Conservation (phyloP, 1,140 invertebrate genomes). For the Pseudomyrmex gracilis region DNA sequence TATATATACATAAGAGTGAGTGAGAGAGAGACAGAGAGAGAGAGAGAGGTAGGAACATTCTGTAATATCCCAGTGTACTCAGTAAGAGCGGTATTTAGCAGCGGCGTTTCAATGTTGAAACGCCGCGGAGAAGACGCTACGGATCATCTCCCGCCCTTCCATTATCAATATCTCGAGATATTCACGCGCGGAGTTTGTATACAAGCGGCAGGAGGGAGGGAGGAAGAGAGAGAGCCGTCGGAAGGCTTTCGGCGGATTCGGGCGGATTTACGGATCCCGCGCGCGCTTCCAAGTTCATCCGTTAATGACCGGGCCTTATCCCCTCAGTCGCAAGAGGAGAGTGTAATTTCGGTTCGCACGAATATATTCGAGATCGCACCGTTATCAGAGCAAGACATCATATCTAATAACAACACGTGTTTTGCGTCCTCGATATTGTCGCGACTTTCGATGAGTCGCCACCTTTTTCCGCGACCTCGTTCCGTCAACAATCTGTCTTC, state of each 20-base stretch:
- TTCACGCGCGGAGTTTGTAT: slow-evolving; percentile 1
- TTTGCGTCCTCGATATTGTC: slow-evolving; percentile 40
- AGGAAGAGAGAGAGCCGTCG: not conserved
- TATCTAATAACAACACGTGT: slow-evolving; percentile 38
- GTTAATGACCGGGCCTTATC: slow-evolving; percentile 50
- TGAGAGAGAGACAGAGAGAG: not conserved
- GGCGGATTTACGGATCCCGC: slow-evolving; percentile 41
- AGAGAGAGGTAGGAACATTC: not conserved
- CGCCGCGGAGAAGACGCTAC: slow-evolving; percentile 19
- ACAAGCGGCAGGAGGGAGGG: too few species aligned
- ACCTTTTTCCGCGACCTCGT: not conserved
- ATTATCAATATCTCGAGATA: slow-evolving; percentile 59
- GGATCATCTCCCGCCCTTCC: slow-evolving; percentile 26
- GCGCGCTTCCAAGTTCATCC: slow-evolving; percentile 50
- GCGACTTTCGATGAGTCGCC: slow-evolving; percentile 19
- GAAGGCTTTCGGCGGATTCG: not conserved
- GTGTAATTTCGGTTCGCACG: slow-evolving; percentile 37
- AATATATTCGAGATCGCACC: slow-evolving; percentile 28
- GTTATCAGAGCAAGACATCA: slow-evolving; percentile 33
- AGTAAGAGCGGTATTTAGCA: slow-evolving; percentile 34
- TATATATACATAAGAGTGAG: not conserved
- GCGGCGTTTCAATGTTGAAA: slow-evolving; percentile 36
- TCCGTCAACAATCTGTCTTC: slow-evolving; percentile 9
- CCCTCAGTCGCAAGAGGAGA: not conserved
- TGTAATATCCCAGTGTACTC: slow-evolving; percentile 35